phyloP scores from a whole-genome alignment of 2,888 invertebrate species.

The Troglohyphantes excavatus region DNA sequence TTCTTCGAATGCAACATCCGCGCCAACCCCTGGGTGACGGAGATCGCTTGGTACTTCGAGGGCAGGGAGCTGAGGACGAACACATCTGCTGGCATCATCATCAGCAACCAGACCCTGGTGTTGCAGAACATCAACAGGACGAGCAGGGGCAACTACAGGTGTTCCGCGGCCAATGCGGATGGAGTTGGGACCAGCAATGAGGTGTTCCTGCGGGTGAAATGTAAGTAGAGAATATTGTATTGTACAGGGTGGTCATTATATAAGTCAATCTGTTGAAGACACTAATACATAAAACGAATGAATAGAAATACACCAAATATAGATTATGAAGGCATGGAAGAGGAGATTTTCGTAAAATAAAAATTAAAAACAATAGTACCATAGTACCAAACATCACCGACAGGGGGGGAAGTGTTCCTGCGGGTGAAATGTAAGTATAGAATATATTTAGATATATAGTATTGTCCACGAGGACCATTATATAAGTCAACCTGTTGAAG shows the following conservation, averaged over 20 bases:
- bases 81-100: constrained; percentile 75
- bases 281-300: too few relatives aligned
- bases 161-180: constrained; percentile 78
- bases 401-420: constrained; percentile 79
- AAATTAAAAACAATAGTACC: too few relatives aligned
- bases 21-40: constrained; percentile 77
- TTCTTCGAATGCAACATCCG: constrained; percentile 79
- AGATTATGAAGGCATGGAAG: too few relatives aligned
- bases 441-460: too few relatives aligned
- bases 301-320: too few relatives aligned
- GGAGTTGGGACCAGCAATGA: constrained; percentile 80
- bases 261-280: too few relatives aligned
- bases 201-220: constrained; percentile 80
- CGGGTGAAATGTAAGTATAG: constrained; percentile 80
- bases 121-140: constrained; percentile 71
- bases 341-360: too few relatives aligned
- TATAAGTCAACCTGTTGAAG: too few relatives aligned
- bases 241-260: too few relatives aligned
- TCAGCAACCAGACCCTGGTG: constrained; percentile 75
- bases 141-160: constrained; percentile 66
- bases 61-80: constrained; percentile 72
- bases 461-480: too few relatives aligned
- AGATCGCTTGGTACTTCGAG: constrained; percentile 78
- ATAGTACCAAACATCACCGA: too few relatives aligned
- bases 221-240: constrained; percentile 76